Conservation (phyloP, 1,140 invertebrate genomes). For the Adelges cooleyi region DNA sequence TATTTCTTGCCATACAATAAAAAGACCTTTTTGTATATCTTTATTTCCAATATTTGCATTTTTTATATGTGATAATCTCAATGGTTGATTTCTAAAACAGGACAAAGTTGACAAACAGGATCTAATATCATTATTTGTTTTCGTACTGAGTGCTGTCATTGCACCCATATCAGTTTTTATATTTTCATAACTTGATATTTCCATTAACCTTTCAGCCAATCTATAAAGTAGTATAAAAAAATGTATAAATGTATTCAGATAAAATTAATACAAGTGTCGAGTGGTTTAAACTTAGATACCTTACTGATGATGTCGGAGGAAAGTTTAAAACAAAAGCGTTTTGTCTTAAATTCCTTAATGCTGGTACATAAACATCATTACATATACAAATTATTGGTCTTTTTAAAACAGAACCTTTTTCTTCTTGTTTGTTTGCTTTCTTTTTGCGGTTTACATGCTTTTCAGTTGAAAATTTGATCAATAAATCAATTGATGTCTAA, state of each 20-base stretch:
- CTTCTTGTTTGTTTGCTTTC: conserved; percentile 45
- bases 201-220: conserved; percentile 51
- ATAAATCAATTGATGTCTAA: conserved; percentile 71
- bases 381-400: conserved; percentile 93
- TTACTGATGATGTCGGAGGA: conserved; percentile 49
- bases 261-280: background rate
- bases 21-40: conserved; percentile 72
- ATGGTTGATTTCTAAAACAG: conserved; percentile 46
- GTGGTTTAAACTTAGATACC: conserved; percentile 33
- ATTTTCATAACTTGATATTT: conserved; percentile 55
- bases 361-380: conserved; percentile 83
- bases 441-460: conserved; percentile 44
- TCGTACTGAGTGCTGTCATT: conserved; percentile 63
- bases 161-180: conserved; percentile 59
- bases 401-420: conserved; percentile 44
- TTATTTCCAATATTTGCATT: conserved; percentile 67
- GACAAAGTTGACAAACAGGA: conserved; percentile 77
- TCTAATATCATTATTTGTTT: conserved; percentile 75
- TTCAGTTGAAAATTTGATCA: conserved; percentile 67
- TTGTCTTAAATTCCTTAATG: conserved; percentile 61
- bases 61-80: conserved; percentile 54
- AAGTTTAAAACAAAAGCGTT: conserved; percentile 63
- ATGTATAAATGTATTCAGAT: conserved; percentile 4
- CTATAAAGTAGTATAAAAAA: conserved; percentile 36
- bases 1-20: conserved; percentile 72